A percentile compares a stretch with the other conserved stretches of the same genome.
These are phyloP conservation scores for Parauchenoglanis punctatus DNA, from an alignment of 2,797 vertebrate genomes.

Conservation along the genomic window DNA sequence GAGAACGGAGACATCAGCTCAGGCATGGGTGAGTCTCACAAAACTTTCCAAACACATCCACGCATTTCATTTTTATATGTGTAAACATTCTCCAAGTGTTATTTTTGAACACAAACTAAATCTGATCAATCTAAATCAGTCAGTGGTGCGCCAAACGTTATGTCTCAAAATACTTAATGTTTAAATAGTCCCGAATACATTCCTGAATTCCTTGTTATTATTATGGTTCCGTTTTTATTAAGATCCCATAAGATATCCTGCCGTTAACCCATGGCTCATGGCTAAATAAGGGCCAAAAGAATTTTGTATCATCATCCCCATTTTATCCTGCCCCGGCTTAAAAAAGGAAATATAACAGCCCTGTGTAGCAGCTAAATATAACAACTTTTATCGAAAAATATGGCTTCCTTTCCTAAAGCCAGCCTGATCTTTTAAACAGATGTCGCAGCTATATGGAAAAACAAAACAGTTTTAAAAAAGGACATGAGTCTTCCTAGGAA, in stretches of 20 bases:
- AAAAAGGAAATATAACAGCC: slow-evolving; percentile 29
- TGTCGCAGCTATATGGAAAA: slow-evolving; percentile 26
- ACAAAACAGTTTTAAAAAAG: slow-evolving; percentile 28
- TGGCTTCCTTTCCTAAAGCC: slow-evolving; percentile 23
- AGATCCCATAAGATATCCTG: slow-evolving; percentile 31
- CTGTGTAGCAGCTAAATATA: slow-evolving; percentile 26
- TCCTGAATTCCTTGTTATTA: slow-evolving; percentile 28
- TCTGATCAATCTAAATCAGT: slow-evolving; percentile 24
- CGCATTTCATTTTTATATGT: slow-evolving; percentile 5
- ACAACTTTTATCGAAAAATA: slow-evolving; percentile 15
- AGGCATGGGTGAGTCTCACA: slow-evolving; percentile 83
- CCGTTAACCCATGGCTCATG: slow-evolving; percentile 9
- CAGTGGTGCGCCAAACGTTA: slow-evolving; percentile 5
- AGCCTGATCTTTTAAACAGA: slow-evolving; percentile 43
- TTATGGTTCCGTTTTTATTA: slow-evolving; percentile 27
- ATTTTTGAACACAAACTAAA: neutral
- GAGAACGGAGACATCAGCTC: slow-evolving; percentile 94
- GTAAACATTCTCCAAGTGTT: slow-evolving; percentile 15
- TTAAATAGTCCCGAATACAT: slow-evolving; percentile 28
- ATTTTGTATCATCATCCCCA: slow-evolving; percentile 22
- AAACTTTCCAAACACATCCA: slow-evolving; percentile 5
- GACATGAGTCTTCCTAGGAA: slow-evolving; percentile 7
- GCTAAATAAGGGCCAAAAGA: slow-evolving; percentile 34
- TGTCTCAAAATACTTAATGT: slow-evolving; percentile 6
- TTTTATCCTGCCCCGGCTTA: slow-evolving; percentile 25